These are phyloP conservation scores for Gryllus longicercus DNA, from an alignment of 2,888 invertebrate species.

Conservation along the genomic window DNA sequence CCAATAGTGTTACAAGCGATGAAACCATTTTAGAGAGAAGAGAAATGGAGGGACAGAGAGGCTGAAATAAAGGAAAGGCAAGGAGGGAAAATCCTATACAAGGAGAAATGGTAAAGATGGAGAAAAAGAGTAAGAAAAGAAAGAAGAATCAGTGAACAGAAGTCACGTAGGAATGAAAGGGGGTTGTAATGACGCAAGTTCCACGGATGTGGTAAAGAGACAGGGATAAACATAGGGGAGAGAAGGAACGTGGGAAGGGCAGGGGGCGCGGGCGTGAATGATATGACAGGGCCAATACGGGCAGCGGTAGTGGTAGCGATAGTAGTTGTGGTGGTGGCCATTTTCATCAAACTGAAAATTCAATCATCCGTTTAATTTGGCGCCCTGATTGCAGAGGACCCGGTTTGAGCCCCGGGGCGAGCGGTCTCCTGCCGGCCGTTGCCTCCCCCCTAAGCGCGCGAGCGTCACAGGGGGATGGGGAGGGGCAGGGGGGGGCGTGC, in stretches of 20 bases:
- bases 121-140: not conserved
- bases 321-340: not conserved
- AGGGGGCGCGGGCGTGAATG: not conserved
- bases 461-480: not conserved
- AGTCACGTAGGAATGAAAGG: not conserved
- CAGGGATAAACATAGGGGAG: no score
- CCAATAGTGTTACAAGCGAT: no score
- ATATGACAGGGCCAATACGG: not conserved
- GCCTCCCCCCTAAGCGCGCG: not conserved
- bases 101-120: no score
- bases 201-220: no score
- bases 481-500: not conserved
- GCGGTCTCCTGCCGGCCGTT: not conserved
- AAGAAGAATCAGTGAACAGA: not conserved
- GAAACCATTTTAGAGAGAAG: no score
- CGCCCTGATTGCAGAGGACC: constrained; percentile 1
- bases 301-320: not conserved
- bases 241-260: not conserved
- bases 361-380: constrained; percentile 17
- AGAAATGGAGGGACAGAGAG: no score
- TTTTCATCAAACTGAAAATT: constrained; percentile 17
- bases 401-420: not conserved
- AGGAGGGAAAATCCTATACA: no score
- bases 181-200: no score
- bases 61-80: no score